Conservation (phyloP, 2,113 vertebrate genomes). For the Paracanthobrama guichenoti region DNA sequence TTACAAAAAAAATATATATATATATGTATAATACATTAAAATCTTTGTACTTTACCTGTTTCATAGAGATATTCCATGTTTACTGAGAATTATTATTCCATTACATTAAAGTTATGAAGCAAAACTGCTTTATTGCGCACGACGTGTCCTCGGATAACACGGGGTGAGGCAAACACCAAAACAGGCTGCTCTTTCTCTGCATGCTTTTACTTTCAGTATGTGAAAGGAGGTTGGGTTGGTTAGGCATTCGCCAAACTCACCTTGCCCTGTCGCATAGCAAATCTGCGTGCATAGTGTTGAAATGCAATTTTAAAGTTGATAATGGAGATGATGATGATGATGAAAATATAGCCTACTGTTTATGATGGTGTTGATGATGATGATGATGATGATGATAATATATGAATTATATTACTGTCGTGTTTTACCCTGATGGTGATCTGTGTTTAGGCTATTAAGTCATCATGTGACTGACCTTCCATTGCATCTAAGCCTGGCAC, state of each 20-base stretch:
- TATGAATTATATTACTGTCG: not conserved
- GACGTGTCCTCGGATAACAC: not conserved
- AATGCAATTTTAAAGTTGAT: not conserved
- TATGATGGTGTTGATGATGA: not conserved
- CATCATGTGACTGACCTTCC: not conserved
- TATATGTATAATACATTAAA: not conserved
- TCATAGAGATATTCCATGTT: slow-evolving; percentile 8
- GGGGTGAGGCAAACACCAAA: not conserved
- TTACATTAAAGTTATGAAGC: not conserved
- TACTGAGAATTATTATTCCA: not conserved
- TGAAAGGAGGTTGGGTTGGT: not conserved
- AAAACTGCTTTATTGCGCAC: not conserved
- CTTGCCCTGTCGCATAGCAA: not conserved
- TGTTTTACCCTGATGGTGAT: too few species aligned
- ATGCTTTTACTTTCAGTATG: slow-evolving; percentile 21
- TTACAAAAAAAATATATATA: not conserved
- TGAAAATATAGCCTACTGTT: too few species aligned
- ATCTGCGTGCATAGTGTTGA: not conserved
- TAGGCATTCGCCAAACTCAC: not conserved
- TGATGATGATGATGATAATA: not conserved
- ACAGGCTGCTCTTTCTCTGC: not conserved
- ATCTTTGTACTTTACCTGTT: not conserved
- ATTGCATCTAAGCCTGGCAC: not conserved
- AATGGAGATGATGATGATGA: not conserved
- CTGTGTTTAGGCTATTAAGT: not conserved